phyloP scores from a whole-genome alignment of 2,888 invertebrate genomes.

The Ophraella communa region DNA sequence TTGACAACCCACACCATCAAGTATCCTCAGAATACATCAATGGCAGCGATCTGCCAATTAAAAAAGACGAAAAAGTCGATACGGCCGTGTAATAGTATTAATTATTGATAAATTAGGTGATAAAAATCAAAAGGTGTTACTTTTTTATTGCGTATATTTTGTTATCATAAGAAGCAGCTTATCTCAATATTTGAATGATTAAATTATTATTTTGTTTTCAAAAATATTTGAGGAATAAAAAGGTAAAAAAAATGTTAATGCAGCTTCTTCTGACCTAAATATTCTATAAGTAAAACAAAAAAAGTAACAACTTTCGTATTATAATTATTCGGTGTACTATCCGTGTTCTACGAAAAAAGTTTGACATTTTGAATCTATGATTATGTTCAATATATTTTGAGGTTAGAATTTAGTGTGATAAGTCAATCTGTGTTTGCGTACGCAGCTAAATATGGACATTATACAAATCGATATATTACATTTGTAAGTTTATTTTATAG shows the following conservation, averaged over 20 bases:
- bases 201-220: neutral
- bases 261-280: neutral
- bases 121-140: slow-evolving; percentile 15
- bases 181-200: neutral
- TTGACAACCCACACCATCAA: slow-evolving; percentile 63
- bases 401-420: slow-evolving; percentile 14
- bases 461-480: neutral
- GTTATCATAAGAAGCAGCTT: neutral
- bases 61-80: slow-evolving; percentile 67
- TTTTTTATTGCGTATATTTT: slow-evolving; percentile 14
- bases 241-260: neutral
- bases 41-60: slow-evolving; percentile 63
- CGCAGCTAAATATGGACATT: slow-evolving; percentile 5
- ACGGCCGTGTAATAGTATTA: slow-evolving; percentile 64
- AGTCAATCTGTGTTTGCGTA: slow-evolving; percentile 6
- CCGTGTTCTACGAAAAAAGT: slow-evolving; percentile 8
- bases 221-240: too few species aligned
- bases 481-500: slow-evolving; percentile 18
- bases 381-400: slow-evolving; percentile 3
- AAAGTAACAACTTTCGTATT: slow-evolving; percentile 6
- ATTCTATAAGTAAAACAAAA: neutral
- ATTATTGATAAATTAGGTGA: slow-evolving; percentile 25
- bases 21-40: slow-evolving; percentile 67
- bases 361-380: neutral
- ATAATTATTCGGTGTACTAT: slow-evolving; percentile 9